phyloP scores from a whole-genome alignment of 2,797 vertebrate species.

The Scleropages formosus region DNA sequence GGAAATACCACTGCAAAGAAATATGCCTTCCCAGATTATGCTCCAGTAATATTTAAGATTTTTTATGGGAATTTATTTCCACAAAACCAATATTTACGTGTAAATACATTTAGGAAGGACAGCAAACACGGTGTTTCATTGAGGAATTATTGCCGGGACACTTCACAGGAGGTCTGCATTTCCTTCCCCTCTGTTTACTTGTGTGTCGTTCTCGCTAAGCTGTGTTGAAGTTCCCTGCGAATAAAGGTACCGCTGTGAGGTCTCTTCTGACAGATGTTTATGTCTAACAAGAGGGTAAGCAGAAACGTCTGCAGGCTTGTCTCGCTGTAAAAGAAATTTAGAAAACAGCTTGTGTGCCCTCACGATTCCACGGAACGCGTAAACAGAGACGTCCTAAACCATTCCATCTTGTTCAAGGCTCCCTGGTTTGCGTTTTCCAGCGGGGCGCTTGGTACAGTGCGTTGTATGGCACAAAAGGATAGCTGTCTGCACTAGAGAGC shows the following conservation, averaged over 20 bases:
- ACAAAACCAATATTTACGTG: neutral
- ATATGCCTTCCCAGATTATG: no score
- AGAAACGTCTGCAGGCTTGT: neutral
- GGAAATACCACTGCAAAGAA: no score
- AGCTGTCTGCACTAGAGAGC: no score
- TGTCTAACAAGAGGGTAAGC: conserved; percentile 2
- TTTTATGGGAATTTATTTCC: neutral
- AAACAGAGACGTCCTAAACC: no score
- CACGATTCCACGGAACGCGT: no score
- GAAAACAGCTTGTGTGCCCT: neutral
- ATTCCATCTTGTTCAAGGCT: no score
- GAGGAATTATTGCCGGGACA: neutral
- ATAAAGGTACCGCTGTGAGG: neutral
- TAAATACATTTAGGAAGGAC: neutral
- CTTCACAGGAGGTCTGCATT: neutral
- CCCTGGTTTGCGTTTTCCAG: no score
- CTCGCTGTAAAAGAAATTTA: neutral
- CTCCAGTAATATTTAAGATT: no score
- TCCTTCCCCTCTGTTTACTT: conserved; percentile 19
- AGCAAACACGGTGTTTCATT: neutral
- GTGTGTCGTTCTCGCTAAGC: neutral
- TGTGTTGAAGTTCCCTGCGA: neutral
- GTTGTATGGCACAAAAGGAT: no score
- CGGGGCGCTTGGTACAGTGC: no score
- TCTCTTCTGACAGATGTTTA: conserved; percentile 26